Percentiles rank a stretch among this genome's conserved stretches.
phyloP scores from a whole-genome alignment of 2,113 vertebrate species.

The Psephotus haematonotus region DNA sequence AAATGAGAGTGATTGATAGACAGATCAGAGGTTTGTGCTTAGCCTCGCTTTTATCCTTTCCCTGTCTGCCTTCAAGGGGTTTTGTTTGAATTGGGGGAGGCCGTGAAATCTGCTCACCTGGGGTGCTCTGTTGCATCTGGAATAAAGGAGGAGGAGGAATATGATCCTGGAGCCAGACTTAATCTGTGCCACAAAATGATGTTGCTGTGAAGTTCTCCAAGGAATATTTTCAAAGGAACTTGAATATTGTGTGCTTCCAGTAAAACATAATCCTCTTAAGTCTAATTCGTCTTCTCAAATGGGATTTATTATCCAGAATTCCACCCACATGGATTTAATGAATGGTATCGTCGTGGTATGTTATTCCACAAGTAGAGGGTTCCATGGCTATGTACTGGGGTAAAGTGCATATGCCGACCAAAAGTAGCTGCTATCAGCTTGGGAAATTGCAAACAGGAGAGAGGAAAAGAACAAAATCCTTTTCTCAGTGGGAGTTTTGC shows the following conservation, averaged over 20 bases:
- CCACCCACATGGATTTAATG: background rate
- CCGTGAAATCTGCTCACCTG: background rate
- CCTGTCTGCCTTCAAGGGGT: background rate
- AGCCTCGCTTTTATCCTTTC: background rate
- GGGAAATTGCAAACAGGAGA: background rate
- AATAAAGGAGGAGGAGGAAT: background rate
- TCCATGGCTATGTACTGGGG: background rate
- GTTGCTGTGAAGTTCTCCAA: background rate
- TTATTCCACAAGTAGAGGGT: background rate
- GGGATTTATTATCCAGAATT: background rate
- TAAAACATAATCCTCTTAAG: background rate
- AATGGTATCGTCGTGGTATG: background rate
- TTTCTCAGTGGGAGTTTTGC: background rate
- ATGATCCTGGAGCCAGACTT: background rate
- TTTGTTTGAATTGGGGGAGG: background rate
- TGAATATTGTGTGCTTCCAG: background rate
- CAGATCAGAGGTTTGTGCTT: constrained; percentile 91
- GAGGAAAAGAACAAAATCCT: background rate
- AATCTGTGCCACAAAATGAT: background rate
- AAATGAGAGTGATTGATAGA: constrained; percentile 95
- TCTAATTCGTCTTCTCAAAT: background rate
- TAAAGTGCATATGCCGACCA: background rate
- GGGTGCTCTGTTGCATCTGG: background rate
- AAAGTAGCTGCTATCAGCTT: background rate
- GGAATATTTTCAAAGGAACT: background rate